Evolutionary conservation across 1,140 invertebrate species (phyloP).

Genomic region (Tyrophagus putrescentiae): DNA sequence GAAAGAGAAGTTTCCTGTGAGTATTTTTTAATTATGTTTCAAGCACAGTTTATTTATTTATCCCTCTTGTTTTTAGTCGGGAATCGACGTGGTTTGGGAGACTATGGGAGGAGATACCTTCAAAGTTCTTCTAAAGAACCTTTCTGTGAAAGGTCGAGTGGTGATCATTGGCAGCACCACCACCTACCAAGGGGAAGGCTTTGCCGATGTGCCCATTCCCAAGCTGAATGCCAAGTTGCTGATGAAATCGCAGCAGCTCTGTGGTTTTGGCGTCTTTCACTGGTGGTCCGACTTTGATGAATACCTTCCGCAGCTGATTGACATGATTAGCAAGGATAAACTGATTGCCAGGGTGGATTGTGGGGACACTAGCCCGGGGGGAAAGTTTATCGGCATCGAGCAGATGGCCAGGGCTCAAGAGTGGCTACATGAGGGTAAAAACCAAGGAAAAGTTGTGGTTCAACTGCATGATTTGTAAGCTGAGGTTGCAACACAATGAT

Average conservation of each 20-base stretch:
- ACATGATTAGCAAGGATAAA: not conserved
- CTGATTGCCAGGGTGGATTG: not conserved
- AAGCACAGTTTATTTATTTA: constrained; percentile 18
- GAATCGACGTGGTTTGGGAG: constrained; percentile 34
- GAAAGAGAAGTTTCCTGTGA: constrained; percentile 30
- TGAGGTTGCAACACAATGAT: no score
- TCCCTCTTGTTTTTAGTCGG: constrained; percentile 28
- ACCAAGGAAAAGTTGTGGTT: not conserved
- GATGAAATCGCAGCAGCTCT: not conserved
- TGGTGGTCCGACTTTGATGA: not conserved
- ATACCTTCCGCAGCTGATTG: not conserved
- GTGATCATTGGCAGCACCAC: not conserved
- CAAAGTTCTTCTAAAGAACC: not conserved
- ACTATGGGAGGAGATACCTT: not conserved
- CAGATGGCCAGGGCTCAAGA: not conserved
- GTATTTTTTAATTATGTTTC: constrained; percentile 27
- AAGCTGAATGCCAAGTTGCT: not conserved
- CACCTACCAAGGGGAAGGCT: not conserved
- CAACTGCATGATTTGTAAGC: not conserved
- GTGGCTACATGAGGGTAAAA: not conserved
- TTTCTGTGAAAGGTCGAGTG: not conserved
- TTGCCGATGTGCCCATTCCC: not conserved
- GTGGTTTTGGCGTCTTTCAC: not conserved
- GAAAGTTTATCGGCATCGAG: not conserved
- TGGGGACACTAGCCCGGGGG: not conserved